Evolutionary conservation across 1,140 invertebrate species (phyloP).

Genomic region (Lucilia sericata): DNA sequence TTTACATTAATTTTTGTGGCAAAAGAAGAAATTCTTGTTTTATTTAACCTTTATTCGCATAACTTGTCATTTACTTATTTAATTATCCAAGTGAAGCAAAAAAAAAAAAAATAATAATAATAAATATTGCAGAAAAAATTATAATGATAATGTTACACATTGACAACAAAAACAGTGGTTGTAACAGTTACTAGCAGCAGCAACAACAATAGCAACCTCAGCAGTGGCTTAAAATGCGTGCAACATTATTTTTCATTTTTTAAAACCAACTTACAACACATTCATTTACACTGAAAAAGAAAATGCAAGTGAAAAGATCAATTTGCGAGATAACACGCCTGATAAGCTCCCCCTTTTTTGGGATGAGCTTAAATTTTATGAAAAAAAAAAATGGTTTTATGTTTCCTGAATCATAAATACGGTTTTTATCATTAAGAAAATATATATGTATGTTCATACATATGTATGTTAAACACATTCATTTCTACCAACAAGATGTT

Average conservation of each 20-base stretch:
- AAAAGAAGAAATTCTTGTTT: slow-evolving; percentile 41
- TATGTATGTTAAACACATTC: too few species aligned
- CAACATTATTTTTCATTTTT: neutral
- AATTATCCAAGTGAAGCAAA: slow-evolving; percentile 25
- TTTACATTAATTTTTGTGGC: neutral
- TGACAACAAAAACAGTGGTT: neutral
- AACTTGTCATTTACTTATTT: slow-evolving; percentile 43
- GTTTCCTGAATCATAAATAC: too few species aligned
- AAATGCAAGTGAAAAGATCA: neutral
- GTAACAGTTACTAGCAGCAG: neutral
- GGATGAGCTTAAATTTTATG: too few species aligned
- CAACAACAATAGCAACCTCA: neutral
- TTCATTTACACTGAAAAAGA: neutral
- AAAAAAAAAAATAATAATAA: too few species aligned
- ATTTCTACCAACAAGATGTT: too few species aligned
- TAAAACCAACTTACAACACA: neutral
- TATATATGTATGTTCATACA: too few species aligned
- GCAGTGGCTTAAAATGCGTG: neutral
- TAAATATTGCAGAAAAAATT: neutral
- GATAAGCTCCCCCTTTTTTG: too few species aligned
- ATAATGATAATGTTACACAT: slow-evolving; percentile 24
- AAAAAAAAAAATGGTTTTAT: too few species aligned
- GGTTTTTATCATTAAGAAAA: too few species aligned
- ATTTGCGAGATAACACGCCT: too few species aligned
- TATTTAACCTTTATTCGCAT: slow-evolving; percentile 8